These are phyloP conservation scores for Hemistola chrysoprasaria DNA, from an alignment of 2,888 invertebrate genomes.

Conservation along the genomic window DNA sequence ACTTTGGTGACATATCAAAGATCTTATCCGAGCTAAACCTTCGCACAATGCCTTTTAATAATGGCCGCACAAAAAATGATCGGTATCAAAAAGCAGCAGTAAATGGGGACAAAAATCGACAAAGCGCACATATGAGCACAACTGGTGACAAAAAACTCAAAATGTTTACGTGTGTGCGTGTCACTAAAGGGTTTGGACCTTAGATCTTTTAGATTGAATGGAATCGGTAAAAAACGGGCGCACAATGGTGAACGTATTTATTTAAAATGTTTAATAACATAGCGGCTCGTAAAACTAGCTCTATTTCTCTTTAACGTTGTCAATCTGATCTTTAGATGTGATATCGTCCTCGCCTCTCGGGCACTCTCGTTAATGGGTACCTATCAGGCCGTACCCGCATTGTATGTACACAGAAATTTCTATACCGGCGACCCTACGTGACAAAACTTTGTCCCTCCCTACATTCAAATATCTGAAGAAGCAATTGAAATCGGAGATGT, in stretches of 20 bases:
- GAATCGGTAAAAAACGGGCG: slow-evolving; percentile 62
- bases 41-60: slow-evolving; percentile 75
- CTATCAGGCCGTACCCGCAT: slow-evolving; percentile 76
- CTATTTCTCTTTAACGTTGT: slow-evolving; percentile 70
- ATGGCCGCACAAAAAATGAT: slow-evolving; percentile 76
- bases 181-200: slow-evolving; percentile 69
- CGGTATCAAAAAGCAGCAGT: slow-evolving; percentile 72
- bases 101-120: slow-evolving; percentile 72
- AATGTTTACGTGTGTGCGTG: slow-evolving; percentile 56
- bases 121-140: slow-evolving; percentile 55
- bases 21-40: slow-evolving; percentile 77
- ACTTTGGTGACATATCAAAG: slow-evolving; percentile 76
- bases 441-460: slow-evolving; percentile 80
- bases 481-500: slow-evolving; percentile 83
- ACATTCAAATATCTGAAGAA: slow-evolving; percentile 82
- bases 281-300: slow-evolving; percentile 73
- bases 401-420: slow-evolving; percentile 68
- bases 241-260: slow-evolving; percentile 60
- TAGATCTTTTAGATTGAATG: slow-evolving; percentile 65
- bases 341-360: slow-evolving; percentile 69
- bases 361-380: slow-evolving; percentile 79
- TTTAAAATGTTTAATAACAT: slow-evolving; percentile 78
- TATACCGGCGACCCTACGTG: slow-evolving; percentile 77
- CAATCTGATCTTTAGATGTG: slow-evolving; percentile 73
- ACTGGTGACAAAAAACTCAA: slow-evolving; percentile 63